Conservation (phyloP, 2,113 vertebrate genomes). For the Callocephalon fimbriatum region DNA sequence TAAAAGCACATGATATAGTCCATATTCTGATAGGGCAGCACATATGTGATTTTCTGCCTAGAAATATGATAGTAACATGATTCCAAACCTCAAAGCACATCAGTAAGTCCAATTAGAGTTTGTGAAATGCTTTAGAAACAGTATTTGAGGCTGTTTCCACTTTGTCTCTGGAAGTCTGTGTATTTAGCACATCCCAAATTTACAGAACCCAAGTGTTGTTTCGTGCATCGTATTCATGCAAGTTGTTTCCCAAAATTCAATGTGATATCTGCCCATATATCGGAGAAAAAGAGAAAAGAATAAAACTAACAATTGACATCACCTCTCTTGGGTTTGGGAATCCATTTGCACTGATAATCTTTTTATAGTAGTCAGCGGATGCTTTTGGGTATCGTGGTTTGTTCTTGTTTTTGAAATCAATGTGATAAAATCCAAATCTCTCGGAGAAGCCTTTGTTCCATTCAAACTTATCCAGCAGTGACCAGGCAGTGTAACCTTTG, state of each 20-base stretch:
- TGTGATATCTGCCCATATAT: background rate
- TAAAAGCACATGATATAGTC: background rate
- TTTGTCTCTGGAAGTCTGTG: background rate
- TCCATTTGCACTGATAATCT: constrained; percentile 87
- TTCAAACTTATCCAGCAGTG: constrained; percentile 93
- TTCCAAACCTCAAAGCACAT: background rate
- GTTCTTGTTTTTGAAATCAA: constrained; percentile 87
- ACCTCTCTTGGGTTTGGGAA: constrained; percentile 91
- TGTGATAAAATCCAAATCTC: constrained; percentile 90
- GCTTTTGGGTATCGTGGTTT: constrained; percentile 92
- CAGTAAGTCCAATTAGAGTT: background rate
- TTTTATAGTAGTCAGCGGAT: constrained; percentile 88
- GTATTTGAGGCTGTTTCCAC: background rate
- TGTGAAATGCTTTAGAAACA: background rate
- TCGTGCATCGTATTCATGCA: fast-evolving
- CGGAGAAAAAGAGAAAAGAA: background rate
- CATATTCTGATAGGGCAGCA: background rate
- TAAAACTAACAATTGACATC: background rate
- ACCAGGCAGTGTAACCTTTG: constrained; percentile 92
- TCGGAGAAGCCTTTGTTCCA: constrained; percentile 93
- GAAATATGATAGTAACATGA: background rate
- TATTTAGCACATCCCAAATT: background rate
- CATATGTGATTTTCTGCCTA: background rate
- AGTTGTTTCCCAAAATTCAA: background rate
- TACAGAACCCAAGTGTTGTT: background rate